Evolutionary conservation across 2,797 vertebrate species (phyloP).

Genomic region (Sternarchorhynchus goeldii): DNA sequence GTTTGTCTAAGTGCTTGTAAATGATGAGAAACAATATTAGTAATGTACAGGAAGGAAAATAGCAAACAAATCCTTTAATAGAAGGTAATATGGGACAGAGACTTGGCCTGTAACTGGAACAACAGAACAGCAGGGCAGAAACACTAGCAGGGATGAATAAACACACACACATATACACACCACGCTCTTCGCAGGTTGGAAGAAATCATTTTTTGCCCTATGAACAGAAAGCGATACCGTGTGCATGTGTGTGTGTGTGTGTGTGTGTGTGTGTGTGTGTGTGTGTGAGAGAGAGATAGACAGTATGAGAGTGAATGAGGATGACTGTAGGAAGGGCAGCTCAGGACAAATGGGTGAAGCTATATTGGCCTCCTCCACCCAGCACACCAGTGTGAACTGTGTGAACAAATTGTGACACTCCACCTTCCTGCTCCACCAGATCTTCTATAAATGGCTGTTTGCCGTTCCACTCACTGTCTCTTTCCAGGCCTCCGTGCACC

Average conservation of each 20-base stretch:
- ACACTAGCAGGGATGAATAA: conserved; percentile 12
- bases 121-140: conserved; percentile 33
- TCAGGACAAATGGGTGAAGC: neutral
- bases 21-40: too few species aligned
- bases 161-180: neutral
- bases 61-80: conserved; percentile 18
- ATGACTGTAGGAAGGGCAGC: neutral
- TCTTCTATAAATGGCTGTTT: conserved; percentile 22
- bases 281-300: too few species aligned
- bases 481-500: too few species aligned
- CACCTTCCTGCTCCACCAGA: neutral
- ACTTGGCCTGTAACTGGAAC: conserved; percentile 27
- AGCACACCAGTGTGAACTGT: conserved; percentile 10
- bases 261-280: too few species aligned
- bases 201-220: neutral
- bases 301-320: neutral
- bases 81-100: conserved; percentile 33
- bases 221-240: neutral
- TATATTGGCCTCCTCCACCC: neutral
- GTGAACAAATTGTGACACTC: conserved; percentile 1
- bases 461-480: too few species aligned
- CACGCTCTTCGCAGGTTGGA: neutral
- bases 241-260: too few species aligned
- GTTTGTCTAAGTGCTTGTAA: too few species aligned
- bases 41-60: too few species aligned